Evolutionary conservation across 2,888 invertebrate genomes (phyloP).

Genomic region (Capitulum mitella): DNA sequence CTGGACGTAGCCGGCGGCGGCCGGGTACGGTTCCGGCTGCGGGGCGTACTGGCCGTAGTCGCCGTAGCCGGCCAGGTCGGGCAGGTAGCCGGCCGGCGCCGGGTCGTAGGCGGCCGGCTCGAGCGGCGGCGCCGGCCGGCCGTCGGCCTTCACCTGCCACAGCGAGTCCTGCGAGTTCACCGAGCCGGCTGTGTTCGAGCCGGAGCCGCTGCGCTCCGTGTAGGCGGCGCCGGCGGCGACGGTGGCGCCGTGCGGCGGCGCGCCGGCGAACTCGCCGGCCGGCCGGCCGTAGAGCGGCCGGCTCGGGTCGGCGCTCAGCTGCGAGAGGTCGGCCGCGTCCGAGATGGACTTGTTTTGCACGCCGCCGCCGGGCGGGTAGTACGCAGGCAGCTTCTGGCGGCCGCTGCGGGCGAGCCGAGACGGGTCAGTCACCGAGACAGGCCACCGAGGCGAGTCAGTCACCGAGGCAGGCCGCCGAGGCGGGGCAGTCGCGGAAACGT

Average conservation of each 20-base stretch:
- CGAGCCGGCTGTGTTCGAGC: conserved; percentile 81
- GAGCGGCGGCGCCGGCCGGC: conserved; percentile 54
- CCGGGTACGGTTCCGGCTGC: conserved; percentile 36
- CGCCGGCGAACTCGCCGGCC: neutral
- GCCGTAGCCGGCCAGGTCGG: conserved; percentile 59
- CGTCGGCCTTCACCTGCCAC: conserved; percentile 71
- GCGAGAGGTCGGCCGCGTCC: neutral
- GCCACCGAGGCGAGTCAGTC: too few relatives aligned
- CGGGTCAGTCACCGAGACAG: too few relatives aligned
- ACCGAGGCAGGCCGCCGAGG: too few relatives aligned
- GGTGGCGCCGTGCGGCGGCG: conserved; percentile 39
- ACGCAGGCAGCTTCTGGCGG: neutral
- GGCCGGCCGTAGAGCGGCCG: neutral
- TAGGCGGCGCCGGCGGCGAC: conserved; percentile 82
- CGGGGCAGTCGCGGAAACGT: too few relatives aligned
- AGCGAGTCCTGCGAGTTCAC: conserved; percentile 89
- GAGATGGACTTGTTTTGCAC: neutral
- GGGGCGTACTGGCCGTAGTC: conserved; percentile 77
- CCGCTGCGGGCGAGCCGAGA: neutral
- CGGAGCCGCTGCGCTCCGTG: conserved; percentile 84
- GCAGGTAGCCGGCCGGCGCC: conserved; percentile 52
- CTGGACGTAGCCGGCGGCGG: conserved; percentile 73
- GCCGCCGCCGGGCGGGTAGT: neutral
- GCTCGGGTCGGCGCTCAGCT: neutral
- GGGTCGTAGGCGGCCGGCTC: conserved; percentile 52